These are phyloP conservation scores for Epistrophella euchroma DNA, from an alignment of 2,888 invertebrate genomes.

Conservation along the genomic window DNA sequence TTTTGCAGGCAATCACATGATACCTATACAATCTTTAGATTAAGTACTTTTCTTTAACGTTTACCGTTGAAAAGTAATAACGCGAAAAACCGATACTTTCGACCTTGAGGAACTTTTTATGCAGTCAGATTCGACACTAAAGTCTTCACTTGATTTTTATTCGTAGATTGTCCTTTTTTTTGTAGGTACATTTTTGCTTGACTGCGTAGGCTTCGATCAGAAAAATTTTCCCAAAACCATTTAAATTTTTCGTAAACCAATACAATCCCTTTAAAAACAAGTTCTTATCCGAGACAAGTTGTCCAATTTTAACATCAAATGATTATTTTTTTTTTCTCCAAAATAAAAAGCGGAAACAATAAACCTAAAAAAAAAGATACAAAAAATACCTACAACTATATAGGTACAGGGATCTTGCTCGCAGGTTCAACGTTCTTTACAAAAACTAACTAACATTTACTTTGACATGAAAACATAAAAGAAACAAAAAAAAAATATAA, in stretches of 20 bases:
- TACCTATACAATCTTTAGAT: too few relatives aligned
- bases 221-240: too few relatives aligned
- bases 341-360: constrained; percentile 59
- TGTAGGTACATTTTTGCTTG: too few relatives aligned
- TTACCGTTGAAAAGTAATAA: too few relatives aligned
- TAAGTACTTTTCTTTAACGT: too few relatives aligned
- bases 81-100: too few relatives aligned
- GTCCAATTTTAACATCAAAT: constrained; percentile 27
- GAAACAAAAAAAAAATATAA: neutral
- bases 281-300: constrained; percentile 8
- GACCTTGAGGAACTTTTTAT: too few relatives aligned
- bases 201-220: too few relatives aligned
- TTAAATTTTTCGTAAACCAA: constrained; percentile 7
- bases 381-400: neutral
- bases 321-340: neutral
- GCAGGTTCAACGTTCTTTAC: constrained; percentile 38
- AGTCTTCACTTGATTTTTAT: too few relatives aligned
- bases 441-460: constrained; percentile 46
- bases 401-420: constrained; percentile 2
- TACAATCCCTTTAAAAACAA: constrained; percentile 8
- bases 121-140: too few relatives aligned
- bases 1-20: too few relatives aligned
- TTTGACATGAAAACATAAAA: constrained; percentile 41
- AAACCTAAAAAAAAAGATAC: constrained; percentile 31
- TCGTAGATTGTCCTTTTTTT: too few relatives aligned